Evolutionary conservation across 1,140 invertebrate species (phyloP).

Genomic region (Delia radicum): DNA sequence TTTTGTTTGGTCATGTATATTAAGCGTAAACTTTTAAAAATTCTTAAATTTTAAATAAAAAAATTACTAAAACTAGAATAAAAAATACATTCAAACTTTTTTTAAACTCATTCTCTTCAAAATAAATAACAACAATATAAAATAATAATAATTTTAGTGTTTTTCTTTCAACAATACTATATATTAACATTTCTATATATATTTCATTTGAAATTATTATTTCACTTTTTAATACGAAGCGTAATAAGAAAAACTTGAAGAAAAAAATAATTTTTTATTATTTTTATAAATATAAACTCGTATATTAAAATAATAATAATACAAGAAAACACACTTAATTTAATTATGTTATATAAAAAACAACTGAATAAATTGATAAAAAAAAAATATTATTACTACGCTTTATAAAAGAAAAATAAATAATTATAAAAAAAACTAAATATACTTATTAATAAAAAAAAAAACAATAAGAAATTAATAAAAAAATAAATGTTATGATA

Average conservation of each 20-base stretch:
- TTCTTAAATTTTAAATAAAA: too few relatives aligned
- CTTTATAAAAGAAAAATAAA: constrained; percentile 19
- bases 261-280: constrained; percentile 28
- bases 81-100: too few relatives aligned
- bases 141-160: too few relatives aligned
- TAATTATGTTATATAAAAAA: constrained; percentile 27
- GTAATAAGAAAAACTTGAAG: constrained; percentile 13
- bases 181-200: too few relatives aligned
- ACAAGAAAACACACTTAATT: constrained; percentile 24
- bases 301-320: constrained; percentile 27
- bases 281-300: constrained; percentile 25
- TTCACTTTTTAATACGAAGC: too few relatives aligned
- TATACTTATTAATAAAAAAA: neutral
- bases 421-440: neutral
- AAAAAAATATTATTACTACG: constrained; percentile 18
- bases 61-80: too few relatives aligned
- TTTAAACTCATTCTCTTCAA: too few relatives aligned
- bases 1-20: too few relatives aligned
- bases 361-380: neutral
- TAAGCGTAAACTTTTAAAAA: too few relatives aligned
- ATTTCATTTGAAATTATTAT: too few relatives aligned
- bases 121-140: too few relatives aligned
- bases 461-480: constrained; percentile 10
- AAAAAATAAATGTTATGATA: constrained; percentile 12
- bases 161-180: too few relatives aligned